Evolutionary conservation across 2,113 vertebrate species (phyloP).

Genomic region (Hippocampus comes): DNA sequence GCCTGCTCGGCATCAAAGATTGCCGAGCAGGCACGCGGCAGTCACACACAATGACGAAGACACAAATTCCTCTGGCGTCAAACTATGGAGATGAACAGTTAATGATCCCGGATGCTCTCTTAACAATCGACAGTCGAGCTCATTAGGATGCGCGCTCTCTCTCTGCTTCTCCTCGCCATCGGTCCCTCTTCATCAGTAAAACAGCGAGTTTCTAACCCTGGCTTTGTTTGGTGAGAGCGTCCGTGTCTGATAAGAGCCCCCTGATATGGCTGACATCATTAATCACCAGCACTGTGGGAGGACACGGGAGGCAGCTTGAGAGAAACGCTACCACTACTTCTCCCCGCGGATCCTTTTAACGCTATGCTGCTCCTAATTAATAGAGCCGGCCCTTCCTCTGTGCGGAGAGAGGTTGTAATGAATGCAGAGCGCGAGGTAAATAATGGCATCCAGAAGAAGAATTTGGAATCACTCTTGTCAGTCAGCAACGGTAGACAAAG

Average conservation of each 20-base stretch:
- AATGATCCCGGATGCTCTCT: conserved; percentile 20
- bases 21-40: neutral
- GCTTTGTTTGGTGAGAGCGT: conserved; percentile 63
- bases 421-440: conserved; percentile 29
- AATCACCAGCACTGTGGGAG: conserved; percentile 63
- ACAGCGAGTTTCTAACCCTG: conserved; percentile 52
- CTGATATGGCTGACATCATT: conserved; percentile 62
- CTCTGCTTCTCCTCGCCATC: conserved; percentile 35
- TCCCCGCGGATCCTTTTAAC: conserved; percentile 48
- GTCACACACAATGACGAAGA: neutral
- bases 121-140: conserved; percentile 18
- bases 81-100: conserved; percentile 16
- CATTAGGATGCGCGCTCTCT: conserved; percentile 48
- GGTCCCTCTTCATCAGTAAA: conserved; percentile 65
- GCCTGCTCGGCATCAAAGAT: neutral
- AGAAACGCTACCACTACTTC: conserved; percentile 33
- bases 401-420: conserved; percentile 30
- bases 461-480: conserved; percentile 17
- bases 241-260: conserved; percentile 61
- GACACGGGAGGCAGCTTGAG: conserved; percentile 50
- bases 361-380: conserved; percentile 44
- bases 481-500: conserved; percentile 3
- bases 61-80: neutral
- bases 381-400: conserved; percentile 31
- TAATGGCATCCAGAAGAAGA: conserved; percentile 14